These are phyloP conservation scores for Alexandromys fortis DNA, from an alignment of 2,113 vertebrate species.

Conservation along the genomic window DNA sequence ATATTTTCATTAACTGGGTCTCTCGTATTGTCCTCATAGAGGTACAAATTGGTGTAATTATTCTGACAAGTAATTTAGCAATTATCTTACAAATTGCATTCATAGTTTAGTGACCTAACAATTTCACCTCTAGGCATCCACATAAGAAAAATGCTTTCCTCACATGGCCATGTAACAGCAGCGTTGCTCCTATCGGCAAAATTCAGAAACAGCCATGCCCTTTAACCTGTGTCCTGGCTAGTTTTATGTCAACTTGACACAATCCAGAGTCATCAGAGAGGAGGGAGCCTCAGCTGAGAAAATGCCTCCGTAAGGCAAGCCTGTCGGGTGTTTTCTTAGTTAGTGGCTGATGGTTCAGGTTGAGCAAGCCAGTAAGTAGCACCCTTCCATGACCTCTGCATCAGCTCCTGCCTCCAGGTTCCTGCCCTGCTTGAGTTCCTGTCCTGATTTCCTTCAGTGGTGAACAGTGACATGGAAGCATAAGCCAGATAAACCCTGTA, in stretches of 20 bases:
- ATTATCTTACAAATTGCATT: neutral
- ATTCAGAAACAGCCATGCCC: neutral
- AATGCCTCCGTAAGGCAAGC: neutral
- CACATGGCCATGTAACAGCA: neutral
- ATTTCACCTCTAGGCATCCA: neutral
- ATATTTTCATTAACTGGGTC: neutral
- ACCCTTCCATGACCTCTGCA: neutral
- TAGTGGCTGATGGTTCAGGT: neutral
- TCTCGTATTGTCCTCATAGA: neutral
- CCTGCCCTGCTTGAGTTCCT: neutral
- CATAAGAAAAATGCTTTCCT: neutral
- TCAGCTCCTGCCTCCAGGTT: neutral
- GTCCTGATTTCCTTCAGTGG: neutral
- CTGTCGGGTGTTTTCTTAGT: neutral
- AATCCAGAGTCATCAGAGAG: neutral
- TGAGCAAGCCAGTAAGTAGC: neutral
- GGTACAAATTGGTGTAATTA: neutral
- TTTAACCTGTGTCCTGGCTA: neutral
- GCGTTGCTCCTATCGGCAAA: neutral
- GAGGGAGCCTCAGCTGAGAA: neutral
- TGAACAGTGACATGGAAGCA: fast-evolving
- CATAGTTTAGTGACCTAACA: neutral
- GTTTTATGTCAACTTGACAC: neutral
- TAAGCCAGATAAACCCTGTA: neutral
- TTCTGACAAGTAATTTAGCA: neutral